Base-by-base conservation (phyloP, 2,797 vertebrate species). In the Pseudopleuronectes americanus region DNA sequence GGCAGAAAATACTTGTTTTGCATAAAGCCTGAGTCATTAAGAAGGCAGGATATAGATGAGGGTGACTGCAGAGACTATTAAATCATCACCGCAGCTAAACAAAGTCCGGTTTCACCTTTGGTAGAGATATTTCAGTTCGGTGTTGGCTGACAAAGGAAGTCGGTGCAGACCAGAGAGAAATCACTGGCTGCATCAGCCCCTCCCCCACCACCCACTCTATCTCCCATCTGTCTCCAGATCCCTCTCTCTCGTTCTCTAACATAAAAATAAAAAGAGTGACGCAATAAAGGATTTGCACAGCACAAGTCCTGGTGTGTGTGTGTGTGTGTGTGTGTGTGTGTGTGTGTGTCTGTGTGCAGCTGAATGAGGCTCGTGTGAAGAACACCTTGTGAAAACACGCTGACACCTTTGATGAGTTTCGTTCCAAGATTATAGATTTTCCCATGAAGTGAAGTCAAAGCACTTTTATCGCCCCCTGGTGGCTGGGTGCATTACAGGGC, bases 81-180 rank as follows among this genome's bases (percentile, higher is more conserved):
- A 36, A 12, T 36, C 33, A 36, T 36, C 0, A 12, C 33, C 9
- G 8, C 33, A 36, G 33, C 33, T 36, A 3, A 12, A 10, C 33
- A 36, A 36, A 36, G 9, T 3, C 33, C 33, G 3, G 80, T 66
- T 84, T 86, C 87, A 91, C 90, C 89, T 88, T 88, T 88, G 10
- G 84, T 75, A 22, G 68, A 85, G 84, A 89, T 93, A 91, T 93
- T 93, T 92, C 92, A 90, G 90, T 83, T 77, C 53, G 38, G 74
- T 68, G 82, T 82, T 87, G 78, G 83, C 85, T 84, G 87, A 85
- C 77, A 58, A 69, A 66, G 77, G 74, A 81, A 79, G 76, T 77
- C 77, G 81, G 83, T 73, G 57, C 79, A 83, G 83, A 87, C 64
- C 64, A 71, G 33, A 38, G 57, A 84, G 81, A 84, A 76, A 41